Evolutionary conservation across 2,888 invertebrate genomes (phyloP).

Genomic region (Tenthredo scrophulariae): DNA sequence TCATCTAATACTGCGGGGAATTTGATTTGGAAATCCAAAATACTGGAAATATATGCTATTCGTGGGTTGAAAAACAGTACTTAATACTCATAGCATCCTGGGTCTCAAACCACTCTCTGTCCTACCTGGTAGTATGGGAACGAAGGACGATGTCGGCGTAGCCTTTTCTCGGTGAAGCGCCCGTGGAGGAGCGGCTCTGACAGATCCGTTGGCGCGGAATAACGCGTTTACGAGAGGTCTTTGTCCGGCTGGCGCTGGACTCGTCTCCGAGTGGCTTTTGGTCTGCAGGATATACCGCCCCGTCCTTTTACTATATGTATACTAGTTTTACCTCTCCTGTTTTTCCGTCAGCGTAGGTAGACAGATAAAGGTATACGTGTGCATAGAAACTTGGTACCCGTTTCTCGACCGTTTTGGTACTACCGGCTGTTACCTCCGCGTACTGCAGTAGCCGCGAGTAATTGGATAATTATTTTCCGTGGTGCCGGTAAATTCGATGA

Average conservation of each 20-base stretch:
- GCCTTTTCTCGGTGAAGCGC: conserved; percentile 22
- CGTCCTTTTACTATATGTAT: conserved; percentile 25
- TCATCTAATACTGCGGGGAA: background rate
- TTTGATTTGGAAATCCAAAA: background rate
- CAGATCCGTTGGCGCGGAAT: conserved; percentile 75
- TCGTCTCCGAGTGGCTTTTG: conserved; percentile 51
- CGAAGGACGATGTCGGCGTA: background rate
- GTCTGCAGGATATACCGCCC: conserved; percentile 15
- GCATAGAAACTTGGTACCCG: background rate
- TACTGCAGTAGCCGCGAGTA: conserved; percentile 21
- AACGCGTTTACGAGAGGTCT: conserved; percentile 77
- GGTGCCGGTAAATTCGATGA: conserved; percentile 6
- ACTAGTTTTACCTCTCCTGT: conserved; percentile 6
- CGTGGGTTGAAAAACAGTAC: background rate
- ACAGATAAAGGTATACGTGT: background rate
- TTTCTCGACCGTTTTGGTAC: conserved; percentile 8
- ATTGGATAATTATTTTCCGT: conserved; percentile 43
- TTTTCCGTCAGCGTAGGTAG: background rate
- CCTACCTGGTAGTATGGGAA: conserved; percentile 10
- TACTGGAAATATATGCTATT: background rate
- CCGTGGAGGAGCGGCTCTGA: conserved; percentile 75
- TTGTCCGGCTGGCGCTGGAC: conserved; percentile 53
- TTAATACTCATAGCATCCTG: background rate
- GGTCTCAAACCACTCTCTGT: background rate
- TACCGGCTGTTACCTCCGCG: conserved; percentile 11